Percentiles rank a stretch among this genome's conserved stretches.
Evolutionary conservation across 2,888 invertebrate species (phyloP).

Genomic region (Cryptophagus acutangulus): DNA sequence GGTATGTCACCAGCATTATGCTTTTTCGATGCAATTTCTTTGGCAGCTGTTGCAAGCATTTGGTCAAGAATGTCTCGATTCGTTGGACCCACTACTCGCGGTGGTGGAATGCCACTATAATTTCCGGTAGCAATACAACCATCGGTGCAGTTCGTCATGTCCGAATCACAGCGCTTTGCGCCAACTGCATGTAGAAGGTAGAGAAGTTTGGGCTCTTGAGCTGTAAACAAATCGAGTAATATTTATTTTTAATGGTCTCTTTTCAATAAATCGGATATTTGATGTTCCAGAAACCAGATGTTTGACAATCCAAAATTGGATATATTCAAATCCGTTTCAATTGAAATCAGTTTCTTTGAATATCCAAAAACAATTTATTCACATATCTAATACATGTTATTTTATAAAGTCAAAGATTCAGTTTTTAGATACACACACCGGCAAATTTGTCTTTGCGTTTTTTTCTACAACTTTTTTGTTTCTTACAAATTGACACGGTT

Average conservation of each 20-base stretch:
- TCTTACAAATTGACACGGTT: no score
- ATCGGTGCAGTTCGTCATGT: slow-evolving; percentile 59
- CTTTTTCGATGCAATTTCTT: slow-evolving; percentile 51
- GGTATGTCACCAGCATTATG: slow-evolving; percentile 40
- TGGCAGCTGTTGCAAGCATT: slow-evolving; percentile 65
- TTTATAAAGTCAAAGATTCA: no score
- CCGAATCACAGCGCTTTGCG: slow-evolving; percentile 64
- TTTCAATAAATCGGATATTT: no score
- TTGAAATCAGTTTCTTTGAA: no score
- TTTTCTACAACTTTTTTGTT: no score
- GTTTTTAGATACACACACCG: no score
- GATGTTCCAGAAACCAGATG: no score
- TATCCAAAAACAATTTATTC: no score
- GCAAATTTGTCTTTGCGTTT: no score
- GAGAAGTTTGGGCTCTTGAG: slow-evolving; percentile 55
- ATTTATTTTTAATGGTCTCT: neutral
- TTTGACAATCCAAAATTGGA: no score
- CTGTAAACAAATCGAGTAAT: slow-evolving; percentile 18
- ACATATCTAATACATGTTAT: no score
- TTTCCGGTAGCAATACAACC: slow-evolving; percentile 70
- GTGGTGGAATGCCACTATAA: slow-evolving; percentile 74
- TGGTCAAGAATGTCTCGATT: slow-evolving; percentile 62
- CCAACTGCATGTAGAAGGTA: slow-evolving; percentile 83
- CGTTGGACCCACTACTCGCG: slow-evolving; percentile 57
- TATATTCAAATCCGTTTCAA: no score